phyloP scores from a whole-genome alignment of 2,888 invertebrate species.

The Andrena trimmerana region DNA sequence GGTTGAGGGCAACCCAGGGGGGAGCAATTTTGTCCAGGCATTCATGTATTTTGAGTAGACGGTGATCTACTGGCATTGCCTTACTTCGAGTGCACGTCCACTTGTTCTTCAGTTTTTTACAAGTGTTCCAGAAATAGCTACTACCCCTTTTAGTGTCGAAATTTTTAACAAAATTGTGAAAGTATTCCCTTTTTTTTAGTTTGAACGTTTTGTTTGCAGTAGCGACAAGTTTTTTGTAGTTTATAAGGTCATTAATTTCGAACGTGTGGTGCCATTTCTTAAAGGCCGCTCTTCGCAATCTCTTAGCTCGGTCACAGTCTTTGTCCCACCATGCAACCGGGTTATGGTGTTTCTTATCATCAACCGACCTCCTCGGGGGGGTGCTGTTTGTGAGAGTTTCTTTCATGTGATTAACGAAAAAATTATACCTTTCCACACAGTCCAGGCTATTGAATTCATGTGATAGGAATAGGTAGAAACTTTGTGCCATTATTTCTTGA shows the following conservation, averaged over 20 bases:
- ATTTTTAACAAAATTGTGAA: neutral
- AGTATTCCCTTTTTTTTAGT: neutral
- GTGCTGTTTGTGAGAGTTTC: neutral
- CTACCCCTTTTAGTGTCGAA: neutral
- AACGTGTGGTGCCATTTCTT: slow-evolving; percentile 15
- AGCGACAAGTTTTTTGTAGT: neutral
- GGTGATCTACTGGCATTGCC: neutral
- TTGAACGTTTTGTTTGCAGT: neutral
- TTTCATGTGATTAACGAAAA: neutral
- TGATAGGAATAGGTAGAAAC: neutral
- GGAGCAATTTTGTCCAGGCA: slow-evolving; percentile 18
- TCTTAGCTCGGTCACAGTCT: neutral
- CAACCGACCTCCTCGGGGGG: neutral
- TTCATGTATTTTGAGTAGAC: neutral
- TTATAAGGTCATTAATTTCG: slow-evolving; percentile 1
- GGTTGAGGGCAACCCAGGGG: neutral
- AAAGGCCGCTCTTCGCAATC: neutral
- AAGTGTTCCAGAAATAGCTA: slow-evolving; percentile 12
- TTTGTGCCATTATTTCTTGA: neutral
- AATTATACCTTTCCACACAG: slow-evolving; percentile 13
- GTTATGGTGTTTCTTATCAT: neutral
- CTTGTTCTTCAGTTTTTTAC: slow-evolving; percentile 10
- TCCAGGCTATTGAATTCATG: neutral
- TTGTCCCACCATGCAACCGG: slow-evolving; percentile 14
- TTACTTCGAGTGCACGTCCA: neutral